phyloP scores from a whole-genome alignment of 2,797 vertebrate species.

The Enteromius thamalakanensis region DNA sequence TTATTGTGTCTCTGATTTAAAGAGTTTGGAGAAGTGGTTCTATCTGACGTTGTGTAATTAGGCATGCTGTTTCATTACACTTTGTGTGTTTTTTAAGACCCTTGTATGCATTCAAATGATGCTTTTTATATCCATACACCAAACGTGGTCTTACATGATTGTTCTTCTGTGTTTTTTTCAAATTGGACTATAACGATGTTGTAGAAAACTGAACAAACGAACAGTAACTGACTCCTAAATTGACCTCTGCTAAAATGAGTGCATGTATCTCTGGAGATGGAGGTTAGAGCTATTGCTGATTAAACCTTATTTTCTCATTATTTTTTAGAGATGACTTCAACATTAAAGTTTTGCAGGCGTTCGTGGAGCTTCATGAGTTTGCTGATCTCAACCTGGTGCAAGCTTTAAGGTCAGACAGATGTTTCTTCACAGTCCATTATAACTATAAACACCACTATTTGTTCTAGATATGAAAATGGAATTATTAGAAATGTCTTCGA shows the following conservation, averaged over 20 bases:
- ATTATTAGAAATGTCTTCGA: not conserved
- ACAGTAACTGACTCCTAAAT: not conserved
- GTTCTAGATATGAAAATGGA: not conserved
- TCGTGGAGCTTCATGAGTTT: slow-evolving; percentile 98
- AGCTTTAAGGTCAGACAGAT: slow-evolving; percentile 85
- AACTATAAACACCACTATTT: not conserved
- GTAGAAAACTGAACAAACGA: not conserved
- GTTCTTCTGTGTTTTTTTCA: not conserved
- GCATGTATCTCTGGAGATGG: slow-evolving; percentile 5
- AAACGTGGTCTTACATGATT: not conserved
- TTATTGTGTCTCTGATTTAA: slow-evolving; percentile 62
- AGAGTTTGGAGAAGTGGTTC: slow-evolving; percentile 21
- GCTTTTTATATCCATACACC: not conserved
- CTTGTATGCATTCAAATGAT: slow-evolving; percentile 21
- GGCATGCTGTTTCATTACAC: slow-evolving; percentile 9
- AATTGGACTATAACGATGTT: not conserved
- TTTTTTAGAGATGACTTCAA: slow-evolving; percentile 92
- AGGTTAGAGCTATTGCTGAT: slow-evolving; percentile 16
- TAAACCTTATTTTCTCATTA: slow-evolving; percentile 43
- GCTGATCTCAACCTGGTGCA: slow-evolving; percentile 95
- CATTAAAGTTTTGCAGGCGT: slow-evolving; percentile 95
- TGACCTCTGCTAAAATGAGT: not conserved
- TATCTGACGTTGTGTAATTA: not conserved
- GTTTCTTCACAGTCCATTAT: not conserved
- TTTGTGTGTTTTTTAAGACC: slow-evolving; percentile 22